Evolutionary conservation across 2,888 invertebrate genomes (phyloP).

Genomic region (Dynastes maya): DNA sequence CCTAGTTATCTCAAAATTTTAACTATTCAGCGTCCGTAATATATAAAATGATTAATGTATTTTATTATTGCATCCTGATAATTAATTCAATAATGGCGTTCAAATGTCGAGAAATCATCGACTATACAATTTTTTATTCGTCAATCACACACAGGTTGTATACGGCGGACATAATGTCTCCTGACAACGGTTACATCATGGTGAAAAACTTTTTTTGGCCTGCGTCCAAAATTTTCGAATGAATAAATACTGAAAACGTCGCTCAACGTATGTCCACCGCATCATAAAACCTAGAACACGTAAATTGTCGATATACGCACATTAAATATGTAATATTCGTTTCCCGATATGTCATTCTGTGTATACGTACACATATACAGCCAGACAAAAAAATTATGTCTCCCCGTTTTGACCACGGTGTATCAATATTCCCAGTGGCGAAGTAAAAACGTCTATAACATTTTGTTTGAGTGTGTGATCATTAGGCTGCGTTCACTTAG

Average conservation of each 20-base stretch:
- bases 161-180: not conserved
- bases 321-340: slow-evolving; percentile 32
- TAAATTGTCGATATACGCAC: slow-evolving; percentile 28
- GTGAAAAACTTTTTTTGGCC: slow-evolving; percentile 20
- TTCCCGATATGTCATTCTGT: slow-evolving; percentile 19
- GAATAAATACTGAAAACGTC: slow-evolving; percentile 30
- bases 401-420: too few species aligned
- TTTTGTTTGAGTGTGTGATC: too few species aligned
- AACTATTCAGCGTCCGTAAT: too few species aligned
- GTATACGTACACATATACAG: slow-evolving; percentile 8
- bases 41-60: too few species aligned
- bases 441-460: too few species aligned
- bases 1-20: too few species aligned
- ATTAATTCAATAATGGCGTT: not conserved
- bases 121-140: slow-evolving; percentile 5
- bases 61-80: too few species aligned
- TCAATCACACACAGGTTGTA: slow-evolving; percentile 22
- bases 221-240: slow-evolving; percentile 8
- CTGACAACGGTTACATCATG: slow-evolving; percentile 1
- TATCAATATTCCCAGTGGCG: too few species aligned
- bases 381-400: too few species aligned
- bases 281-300: slow-evolving; percentile 18
- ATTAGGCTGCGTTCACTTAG: too few species aligned
- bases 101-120: not conserved
- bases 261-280: slow-evolving; percentile 27